Conservation (phyloP, 37 sponge, comb jelly and placozoan genomes). For the Ephydatia muelleri region DNA sequence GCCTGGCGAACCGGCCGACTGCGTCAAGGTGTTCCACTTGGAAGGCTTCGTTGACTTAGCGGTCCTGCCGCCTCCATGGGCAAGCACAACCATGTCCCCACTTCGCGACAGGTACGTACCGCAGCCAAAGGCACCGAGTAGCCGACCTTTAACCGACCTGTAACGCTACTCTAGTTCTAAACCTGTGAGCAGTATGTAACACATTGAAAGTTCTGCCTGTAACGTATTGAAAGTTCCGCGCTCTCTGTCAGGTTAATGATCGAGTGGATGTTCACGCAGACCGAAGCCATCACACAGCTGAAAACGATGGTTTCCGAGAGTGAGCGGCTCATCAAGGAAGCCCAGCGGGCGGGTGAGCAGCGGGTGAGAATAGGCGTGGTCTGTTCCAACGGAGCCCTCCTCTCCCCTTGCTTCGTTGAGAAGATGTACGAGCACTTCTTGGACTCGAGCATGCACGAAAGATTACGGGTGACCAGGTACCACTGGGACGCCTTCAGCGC, state of each 20-base stretch:
- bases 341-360: background rate
- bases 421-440: slow-evolving; percentile 36
- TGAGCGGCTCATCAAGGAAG: background rate
- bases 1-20: slow-evolving; percentile 7
- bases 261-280: slow-evolving; percentile 33
- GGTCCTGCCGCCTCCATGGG: background rate
- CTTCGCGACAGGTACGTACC: slow-evolving; percentile 52
- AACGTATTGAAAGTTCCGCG: too few species aligned
- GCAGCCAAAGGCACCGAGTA: background rate
- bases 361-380: slow-evolving; percentile 18
- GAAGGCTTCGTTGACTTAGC: background rate
- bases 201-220: too few species aligned
- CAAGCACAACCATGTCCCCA: slow-evolving; percentile 19
- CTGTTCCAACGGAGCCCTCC: slow-evolving; percentile 41
- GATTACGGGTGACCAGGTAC: slow-evolving; percentile 21
- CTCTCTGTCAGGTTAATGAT: slow-evolving; percentile 43
- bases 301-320: background rate
- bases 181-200: background rate
- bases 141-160: background rate
- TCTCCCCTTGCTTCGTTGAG: slow-evolving; percentile 67
- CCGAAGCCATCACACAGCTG: slow-evolving; percentile 8
- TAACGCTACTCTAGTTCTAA: background rate
- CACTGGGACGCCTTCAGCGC: slow-evolving; percentile 35
- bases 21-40: slow-evolving; percentile 11
- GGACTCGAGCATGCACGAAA: background rate